Evolutionary conservation across 2,113 vertebrate species (phyloP).

Genomic region (Eretmochelys imbricata): DNA sequence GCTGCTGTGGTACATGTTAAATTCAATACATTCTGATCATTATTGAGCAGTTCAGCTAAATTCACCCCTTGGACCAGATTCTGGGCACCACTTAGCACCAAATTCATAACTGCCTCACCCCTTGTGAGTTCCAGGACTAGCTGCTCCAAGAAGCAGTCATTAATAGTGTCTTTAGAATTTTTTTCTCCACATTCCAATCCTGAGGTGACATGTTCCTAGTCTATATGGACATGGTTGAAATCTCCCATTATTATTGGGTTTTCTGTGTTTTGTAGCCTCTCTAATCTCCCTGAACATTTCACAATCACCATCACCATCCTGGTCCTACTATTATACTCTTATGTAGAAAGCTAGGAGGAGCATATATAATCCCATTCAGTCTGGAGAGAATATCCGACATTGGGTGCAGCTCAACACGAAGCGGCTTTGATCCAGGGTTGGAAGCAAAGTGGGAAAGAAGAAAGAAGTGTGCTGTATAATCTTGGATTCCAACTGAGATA

Average conservation of each 20-base stretch:
- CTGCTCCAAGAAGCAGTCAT: neutral
- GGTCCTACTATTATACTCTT: neutral
- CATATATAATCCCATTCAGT: too few relatives aligned
- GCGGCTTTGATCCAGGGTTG: too few relatives aligned
- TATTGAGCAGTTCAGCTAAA: neutral
- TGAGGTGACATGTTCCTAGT: neutral
- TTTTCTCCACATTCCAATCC: neutral
- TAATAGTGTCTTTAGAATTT: neutral
- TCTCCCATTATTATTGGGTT: neutral
- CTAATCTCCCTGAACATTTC: neutral
- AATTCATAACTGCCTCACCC: neutral
- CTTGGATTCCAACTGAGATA: neutral
- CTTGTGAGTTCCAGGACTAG: neutral
- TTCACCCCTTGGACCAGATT: neutral
- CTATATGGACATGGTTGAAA: neutral
- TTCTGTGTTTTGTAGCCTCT: neutral
- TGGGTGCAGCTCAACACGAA: neutral
- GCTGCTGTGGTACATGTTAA: neutral
- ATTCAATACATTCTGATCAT: neutral
- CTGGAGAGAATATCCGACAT: neutral
- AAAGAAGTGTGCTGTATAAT: neutral
- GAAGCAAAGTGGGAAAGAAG: neutral
- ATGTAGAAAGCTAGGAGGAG: neutral
- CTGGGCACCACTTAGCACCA: neutral
- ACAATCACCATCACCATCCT: neutral